Conservation (phyloP, 2,888 invertebrate genomes). For the Girardia tigrina region DNA sequence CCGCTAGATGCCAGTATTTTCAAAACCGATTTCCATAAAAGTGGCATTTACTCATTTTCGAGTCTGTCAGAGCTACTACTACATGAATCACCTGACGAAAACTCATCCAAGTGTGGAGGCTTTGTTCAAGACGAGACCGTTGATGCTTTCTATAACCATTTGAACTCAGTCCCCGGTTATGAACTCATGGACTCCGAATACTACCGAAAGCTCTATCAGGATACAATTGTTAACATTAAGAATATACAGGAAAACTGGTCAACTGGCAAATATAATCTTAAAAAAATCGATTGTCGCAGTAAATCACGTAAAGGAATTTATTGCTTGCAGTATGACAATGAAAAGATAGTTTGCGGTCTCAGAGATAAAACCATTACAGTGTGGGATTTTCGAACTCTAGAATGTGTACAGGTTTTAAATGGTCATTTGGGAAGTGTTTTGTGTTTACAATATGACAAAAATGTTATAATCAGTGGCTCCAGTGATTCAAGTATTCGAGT, state of each 20-base stretch:
- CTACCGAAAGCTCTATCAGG: no score
- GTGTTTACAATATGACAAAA: conserved; percentile 95
- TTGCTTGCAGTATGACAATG: conserved; percentile 95
- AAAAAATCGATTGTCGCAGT: conserved; percentile 92
- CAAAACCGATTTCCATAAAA: background rate
- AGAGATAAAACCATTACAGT: conserved; percentile 97
- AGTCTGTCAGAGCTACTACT: no score
- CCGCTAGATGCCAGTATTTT: no score
- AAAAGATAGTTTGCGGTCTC: conserved; percentile 92
- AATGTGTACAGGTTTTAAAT: conserved; percentile 78
- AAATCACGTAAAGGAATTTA: conserved; percentile 99
- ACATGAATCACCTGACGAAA: no score
- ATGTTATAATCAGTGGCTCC: conserved; percentile 92
- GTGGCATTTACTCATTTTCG: no score
- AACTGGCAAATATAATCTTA: conserved; percentile 80
- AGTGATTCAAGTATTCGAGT: conserved; percentile 89
- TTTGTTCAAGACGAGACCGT: no score
- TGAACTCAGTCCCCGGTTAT: no score
- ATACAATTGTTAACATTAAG: no score
- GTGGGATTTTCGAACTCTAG: conserved; percentile 84
- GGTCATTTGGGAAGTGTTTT: conserved; percentile 97
- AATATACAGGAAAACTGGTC: conserved; percentile 97
- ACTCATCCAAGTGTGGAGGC: no score
- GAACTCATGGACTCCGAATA: no score
- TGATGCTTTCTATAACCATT: no score